Base-by-base conservation (phyloP, 1,140 invertebrate species). In the Drosophila rhopaloa region DNA sequence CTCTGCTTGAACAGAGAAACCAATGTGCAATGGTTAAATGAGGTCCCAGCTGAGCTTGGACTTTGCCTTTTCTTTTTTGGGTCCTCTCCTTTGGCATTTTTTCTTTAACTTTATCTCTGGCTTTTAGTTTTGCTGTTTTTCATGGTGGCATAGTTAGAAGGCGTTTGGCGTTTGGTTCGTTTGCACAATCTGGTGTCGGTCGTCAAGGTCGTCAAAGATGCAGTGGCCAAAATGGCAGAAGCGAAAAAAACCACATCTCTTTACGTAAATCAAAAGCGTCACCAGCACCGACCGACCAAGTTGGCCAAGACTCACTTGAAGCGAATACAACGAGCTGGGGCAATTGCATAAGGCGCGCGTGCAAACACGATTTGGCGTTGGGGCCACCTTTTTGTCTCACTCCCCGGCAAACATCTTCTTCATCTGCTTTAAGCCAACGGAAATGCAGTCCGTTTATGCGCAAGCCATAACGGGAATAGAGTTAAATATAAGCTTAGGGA, bases 191-290 rank as follows among this genome's bases (percentile, higher is more conserved):
- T 71, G 48, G 43, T 72, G 51, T 71, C 61, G 66, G 37, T 71
- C 68, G 68, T 72, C 68, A 72, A 72, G 68, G 68, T 72, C 68
- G 68, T 71, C 67, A 70, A 56, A 72, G 67, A 72, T 58, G 68
- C 68, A 50, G 43, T 53, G 14, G 37, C 67, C 51, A 50, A 72
- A 72, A 72, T 72, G 65, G 68, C 68, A 72, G 56, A 48, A 37
- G 58, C 65, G 27, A 41, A 40, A 59, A 43, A 66, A 50, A 47
- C 44, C 51, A 37, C 38, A 48, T 71, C 44, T 57, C 41, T 56
- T 57, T 37, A 71, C 65, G 68, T 71, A 71, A 71, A 58, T 71
- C 65, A 71, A 71, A 71, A 57, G 51, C 68, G 68, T 72, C 68
- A 58, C 44, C 65, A 71, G 63, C 67, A 56, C 14, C 29, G n/a